Evolutionary conservation across 2,113 vertebrate species (phyloP).

Genomic region (Aythya baeri): DNA sequence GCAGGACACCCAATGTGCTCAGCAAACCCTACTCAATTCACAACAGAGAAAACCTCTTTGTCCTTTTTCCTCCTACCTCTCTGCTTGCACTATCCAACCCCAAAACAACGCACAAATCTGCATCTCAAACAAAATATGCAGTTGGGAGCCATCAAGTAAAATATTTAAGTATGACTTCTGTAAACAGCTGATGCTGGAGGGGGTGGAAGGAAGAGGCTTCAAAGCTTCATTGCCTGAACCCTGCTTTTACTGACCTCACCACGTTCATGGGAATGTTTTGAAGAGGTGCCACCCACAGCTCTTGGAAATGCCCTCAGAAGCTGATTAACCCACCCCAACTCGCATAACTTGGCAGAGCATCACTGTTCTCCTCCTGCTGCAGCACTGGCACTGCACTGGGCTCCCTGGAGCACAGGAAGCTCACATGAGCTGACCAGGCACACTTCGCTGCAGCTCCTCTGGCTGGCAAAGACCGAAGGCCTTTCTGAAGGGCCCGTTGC

Average conservation of each 20-base stretch:
- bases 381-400: neutral
- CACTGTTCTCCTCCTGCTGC: neutral
- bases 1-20: neutral
- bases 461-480: neutral
- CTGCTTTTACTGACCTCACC: slow-evolving; percentile 13
- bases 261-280: neutral
- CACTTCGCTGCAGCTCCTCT: neutral
- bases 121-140: neutral
- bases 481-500: neutral
- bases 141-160: neutral
- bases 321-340: neutral
- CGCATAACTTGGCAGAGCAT: too few relatives aligned
- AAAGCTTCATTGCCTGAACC: slow-evolving; percentile 16
- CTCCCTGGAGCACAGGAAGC: neutral
- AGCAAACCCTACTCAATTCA: accelerated
- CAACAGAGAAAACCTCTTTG: neutral
- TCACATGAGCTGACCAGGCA: neutral
- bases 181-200: slow-evolving; percentile 5
- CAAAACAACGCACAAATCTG: neutral
- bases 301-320: slow-evolving; percentile 52
- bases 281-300: slow-evolving; percentile 32
- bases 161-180: neutral
- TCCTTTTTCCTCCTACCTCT: neutral
- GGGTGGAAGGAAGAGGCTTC: neutral
- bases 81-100: neutral